phyloP scores from a whole-genome alignment of 2,113 vertebrate genomes.

The Siniperca chuatsi region DNA sequence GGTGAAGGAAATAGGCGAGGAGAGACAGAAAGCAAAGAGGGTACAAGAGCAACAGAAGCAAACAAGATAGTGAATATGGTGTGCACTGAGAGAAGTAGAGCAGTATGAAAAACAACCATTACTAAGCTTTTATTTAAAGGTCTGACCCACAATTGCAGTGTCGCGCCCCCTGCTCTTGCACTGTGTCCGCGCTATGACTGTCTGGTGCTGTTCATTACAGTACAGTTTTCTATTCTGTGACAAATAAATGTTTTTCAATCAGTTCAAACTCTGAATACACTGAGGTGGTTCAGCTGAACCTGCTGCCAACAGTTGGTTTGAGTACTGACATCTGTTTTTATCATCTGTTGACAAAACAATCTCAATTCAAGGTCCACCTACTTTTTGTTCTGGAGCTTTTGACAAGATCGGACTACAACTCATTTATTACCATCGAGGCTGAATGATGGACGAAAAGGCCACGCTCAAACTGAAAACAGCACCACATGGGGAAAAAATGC shows the following conservation, averaged over 20 bases:
- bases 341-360: neutral
- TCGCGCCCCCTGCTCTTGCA: neutral
- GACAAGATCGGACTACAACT: neutral
- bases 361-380: neutral
- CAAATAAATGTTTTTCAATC: neutral
- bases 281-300: neutral
- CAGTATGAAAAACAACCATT: slow-evolving; percentile 9
- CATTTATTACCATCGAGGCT: neutral
- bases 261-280: neutral
- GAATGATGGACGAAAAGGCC: neutral
- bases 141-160: slow-evolving; percentile 20
- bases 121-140: slow-evolving; percentile 16
- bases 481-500: neutral
- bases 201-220: neutral
- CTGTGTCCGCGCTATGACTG: too few relatives aligned
- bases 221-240: neutral
- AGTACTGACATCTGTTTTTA: neutral
- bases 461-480: neutral
- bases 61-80: neutral
- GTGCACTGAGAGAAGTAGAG: neutral
- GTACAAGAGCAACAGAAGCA: neutral
- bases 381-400: neutral
- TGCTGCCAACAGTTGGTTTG: neutral
- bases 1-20: neutral
- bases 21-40: slow-evolving; percentile 6